phyloP scores from a whole-genome alignment of 2,113 vertebrate species.

The Periophthalmodon schlosseri region DNA sequence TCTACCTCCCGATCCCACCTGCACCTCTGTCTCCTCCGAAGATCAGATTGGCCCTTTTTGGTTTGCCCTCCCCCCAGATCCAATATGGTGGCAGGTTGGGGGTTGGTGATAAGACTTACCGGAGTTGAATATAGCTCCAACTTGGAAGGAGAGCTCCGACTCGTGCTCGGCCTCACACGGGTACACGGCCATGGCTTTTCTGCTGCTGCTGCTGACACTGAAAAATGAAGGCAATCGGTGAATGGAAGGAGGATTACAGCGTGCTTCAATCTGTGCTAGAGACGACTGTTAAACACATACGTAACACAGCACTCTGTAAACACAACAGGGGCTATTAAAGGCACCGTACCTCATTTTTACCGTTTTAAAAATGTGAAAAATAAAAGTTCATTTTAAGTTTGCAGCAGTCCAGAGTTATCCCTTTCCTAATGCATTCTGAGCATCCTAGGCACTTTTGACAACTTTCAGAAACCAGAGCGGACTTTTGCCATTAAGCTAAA shows the following conservation, averaged over 20 bases:
- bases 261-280: slow-evolving; percentile 70
- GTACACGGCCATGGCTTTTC: slow-evolving; percentile 93
- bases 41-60: slow-evolving; percentile 72
- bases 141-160: slow-evolving; percentile 95
- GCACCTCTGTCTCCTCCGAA: slow-evolving; percentile 53
- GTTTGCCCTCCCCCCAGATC: slow-evolving; percentile 67
- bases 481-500: no score
- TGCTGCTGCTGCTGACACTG: slow-evolving; percentile 74
- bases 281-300: background rate
- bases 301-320: background rate
- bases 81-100: slow-evolving; percentile 73
- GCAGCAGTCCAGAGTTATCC: no score
- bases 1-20: background rate
- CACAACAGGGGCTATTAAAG: background rate
- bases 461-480: no score
- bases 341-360: no score
- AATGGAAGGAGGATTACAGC: slow-evolving; percentile 71
- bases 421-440: no score
- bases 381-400: no score
- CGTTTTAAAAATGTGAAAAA: no score
- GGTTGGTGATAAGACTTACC: slow-evolving; percentile 85
- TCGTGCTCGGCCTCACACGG: slow-evolving; percentile 95
- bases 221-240: slow-evolving; percentile 81
- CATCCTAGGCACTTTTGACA: no score
- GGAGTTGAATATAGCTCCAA: slow-evolving; percentile 93